Percentiles rank a stretch among this genome's conserved stretches.
Conservation (phyloP, 2,113 vertebrate genomes). For the Apus apus region DNA sequence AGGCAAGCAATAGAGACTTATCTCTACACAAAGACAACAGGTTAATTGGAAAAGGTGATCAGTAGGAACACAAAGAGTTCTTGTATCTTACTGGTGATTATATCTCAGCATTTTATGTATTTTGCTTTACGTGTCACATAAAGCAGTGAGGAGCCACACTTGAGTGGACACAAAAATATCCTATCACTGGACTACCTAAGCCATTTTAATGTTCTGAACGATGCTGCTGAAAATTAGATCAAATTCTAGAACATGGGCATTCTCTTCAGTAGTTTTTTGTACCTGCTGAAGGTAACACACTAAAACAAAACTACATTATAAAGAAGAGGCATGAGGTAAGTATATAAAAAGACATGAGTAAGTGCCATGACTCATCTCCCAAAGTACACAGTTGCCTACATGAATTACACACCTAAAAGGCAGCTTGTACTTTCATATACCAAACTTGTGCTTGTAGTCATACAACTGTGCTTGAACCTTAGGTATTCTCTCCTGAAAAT, state of each 20-base stretch:
- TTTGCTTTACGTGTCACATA: background rate
- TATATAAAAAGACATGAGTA: constrained; percentile 56
- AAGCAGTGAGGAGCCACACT: background rate
- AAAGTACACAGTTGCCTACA: constrained; percentile 26
- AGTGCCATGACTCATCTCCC: constrained; percentile 44
- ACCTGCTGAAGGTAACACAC: background rate
- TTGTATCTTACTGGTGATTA: background rate
- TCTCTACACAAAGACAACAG: background rate
- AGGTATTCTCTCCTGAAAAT: background rate
- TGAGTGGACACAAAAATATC: background rate
- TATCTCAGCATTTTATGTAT: background rate
- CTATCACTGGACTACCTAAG: background rate
- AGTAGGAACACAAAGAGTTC: background rate
- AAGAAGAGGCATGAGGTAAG: background rate
- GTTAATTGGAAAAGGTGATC: background rate
- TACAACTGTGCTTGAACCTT: background rate
- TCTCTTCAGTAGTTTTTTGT: background rate
- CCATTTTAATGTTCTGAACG: background rate
- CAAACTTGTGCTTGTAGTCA: background rate
- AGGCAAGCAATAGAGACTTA: background rate
- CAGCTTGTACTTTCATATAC: background rate
- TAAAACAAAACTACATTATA: background rate
- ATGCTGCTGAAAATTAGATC: background rate
- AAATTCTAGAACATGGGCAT: background rate
- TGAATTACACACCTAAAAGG: constrained; percentile 17